These are phyloP conservation scores for Mobula hypostoma DNA, from an alignment of 2,113 vertebrate species.

Conservation along the genomic window DNA sequence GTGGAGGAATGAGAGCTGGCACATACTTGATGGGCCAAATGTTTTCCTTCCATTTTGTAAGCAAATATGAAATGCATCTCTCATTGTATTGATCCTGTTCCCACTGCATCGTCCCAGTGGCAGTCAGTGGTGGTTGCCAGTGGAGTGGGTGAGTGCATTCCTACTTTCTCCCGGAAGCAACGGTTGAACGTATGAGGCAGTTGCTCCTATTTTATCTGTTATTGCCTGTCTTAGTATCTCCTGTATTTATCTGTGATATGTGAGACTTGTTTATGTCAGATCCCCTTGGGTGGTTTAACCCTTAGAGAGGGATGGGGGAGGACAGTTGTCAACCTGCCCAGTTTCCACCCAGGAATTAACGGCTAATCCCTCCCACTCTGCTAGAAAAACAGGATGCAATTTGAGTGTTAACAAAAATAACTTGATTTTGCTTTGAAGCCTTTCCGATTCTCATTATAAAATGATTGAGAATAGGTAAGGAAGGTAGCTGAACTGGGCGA, in stretches of 20 bases:
- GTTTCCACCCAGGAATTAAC: not conserved
- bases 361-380: no score
- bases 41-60: not conserved
- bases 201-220: not conserved
- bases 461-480: not conserved
- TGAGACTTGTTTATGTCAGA: not conserved
- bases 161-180: not conserved
- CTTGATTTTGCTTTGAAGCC: not conserved
- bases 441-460: not conserved
- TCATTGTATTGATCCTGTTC: not conserved
- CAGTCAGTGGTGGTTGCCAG: not conserved
- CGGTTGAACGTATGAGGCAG: no score
- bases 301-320: no score
- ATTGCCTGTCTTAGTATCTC: not conserved
- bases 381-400: not conserved
- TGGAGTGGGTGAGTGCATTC: not conserved
- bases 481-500: not conserved
- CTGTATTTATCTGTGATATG: not conserved
- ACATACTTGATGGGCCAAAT: no score
- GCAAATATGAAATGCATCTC: not conserved
- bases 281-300: no score
- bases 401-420: not conserved
- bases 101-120: not conserved
- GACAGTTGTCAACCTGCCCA: not conserved
- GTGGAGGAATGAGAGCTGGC: no score